Evolutionary conservation across 2,888 invertebrate genomes (phyloP).

Genomic region (Notodonta ziczac): DNA sequence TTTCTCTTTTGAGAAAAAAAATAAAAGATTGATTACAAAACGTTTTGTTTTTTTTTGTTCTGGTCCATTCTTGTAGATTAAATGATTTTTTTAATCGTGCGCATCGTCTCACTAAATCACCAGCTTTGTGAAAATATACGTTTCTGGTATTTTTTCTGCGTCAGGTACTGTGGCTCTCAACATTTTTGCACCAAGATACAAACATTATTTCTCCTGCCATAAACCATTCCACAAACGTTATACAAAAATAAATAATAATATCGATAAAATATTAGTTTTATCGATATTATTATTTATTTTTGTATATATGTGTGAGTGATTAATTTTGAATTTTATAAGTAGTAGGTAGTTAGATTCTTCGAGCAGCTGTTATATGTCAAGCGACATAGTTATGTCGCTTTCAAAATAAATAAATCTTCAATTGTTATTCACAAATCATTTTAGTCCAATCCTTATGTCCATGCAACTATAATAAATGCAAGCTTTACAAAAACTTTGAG

Average conservation of each 20-base stretch:
- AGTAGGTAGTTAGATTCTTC: too few relatives aligned
- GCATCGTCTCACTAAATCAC: constrained; percentile 68
- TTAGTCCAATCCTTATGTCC: not conserved
- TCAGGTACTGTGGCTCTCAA: constrained; percentile 39
- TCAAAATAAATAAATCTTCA: too few relatives aligned
- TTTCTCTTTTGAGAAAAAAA: constrained; percentile 21
- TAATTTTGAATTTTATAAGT: too few relatives aligned
- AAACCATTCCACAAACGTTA: too few relatives aligned
- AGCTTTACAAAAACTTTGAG: constrained; percentile 47
- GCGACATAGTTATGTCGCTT: too few relatives aligned
- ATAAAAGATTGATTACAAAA: constrained; percentile 56
- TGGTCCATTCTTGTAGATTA: constrained; percentile 52
- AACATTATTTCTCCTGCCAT: too few relatives aligned
- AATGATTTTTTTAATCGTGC: constrained; percentile 58
- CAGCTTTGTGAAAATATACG: constrained; percentile 68
- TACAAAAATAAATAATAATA: too few relatives aligned
- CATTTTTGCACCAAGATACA: constrained; percentile 11
- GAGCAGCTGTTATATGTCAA: too few relatives aligned
- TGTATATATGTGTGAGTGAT: too few relatives aligned
- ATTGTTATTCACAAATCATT: not conserved
- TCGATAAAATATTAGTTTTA: too few relatives aligned
- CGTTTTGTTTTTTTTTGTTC: constrained; percentile 42
- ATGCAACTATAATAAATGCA: not conserved
- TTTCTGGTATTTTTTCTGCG: constrained; percentile 49
- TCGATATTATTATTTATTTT: too few relatives aligned